Percentiles rank a stretch among this genome's conserved stretches.
Evolutionary conservation across 2,113 vertebrate genomes (phyloP).

Genomic region (Plectropomus leopardus): DNA sequence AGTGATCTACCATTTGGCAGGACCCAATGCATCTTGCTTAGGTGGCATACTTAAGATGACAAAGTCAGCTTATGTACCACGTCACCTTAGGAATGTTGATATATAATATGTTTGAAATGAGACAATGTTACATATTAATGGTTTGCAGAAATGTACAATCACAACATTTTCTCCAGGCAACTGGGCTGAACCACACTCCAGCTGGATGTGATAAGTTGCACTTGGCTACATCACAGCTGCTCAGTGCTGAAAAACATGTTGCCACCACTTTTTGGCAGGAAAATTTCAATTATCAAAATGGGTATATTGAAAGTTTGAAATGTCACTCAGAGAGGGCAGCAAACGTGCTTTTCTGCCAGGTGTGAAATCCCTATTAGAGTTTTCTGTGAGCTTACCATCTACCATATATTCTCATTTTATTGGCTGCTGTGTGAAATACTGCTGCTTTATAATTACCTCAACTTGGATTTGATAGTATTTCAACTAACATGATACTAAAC

Average conservation of each 20-base stretch:
- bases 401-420: slow-evolving; percentile 7
- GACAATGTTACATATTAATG: too few relatives aligned
- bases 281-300: background rate
- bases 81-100: too few relatives aligned
- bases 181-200: background rate
- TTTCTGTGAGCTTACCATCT: slow-evolving; percentile 5
- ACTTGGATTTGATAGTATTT: slow-evolving; percentile 57
- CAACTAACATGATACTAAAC: slow-evolving; percentile 29
- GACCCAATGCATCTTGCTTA: too few relatives aligned
- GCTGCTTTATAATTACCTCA: slow-evolving; percentile 45
- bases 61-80: too few relatives aligned
- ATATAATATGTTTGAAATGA: too few relatives aligned
- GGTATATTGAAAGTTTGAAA: background rate
- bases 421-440: slow-evolving; percentile 54
- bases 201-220: background rate
- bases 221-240: background rate
- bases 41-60: too few relatives aligned
- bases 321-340: slow-evolving; percentile 10
- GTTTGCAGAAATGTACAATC: too few relatives aligned
- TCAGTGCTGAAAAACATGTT: background rate
- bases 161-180: too few relatives aligned
- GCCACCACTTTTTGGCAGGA: background rate
- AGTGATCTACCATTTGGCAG: too few relatives aligned
- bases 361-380: slow-evolving; percentile 14
- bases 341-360: slow-evolving; percentile 7